phyloP scores from a whole-genome alignment of 2,888 invertebrate genomes.

The Epsilonema sp. region DNA sequence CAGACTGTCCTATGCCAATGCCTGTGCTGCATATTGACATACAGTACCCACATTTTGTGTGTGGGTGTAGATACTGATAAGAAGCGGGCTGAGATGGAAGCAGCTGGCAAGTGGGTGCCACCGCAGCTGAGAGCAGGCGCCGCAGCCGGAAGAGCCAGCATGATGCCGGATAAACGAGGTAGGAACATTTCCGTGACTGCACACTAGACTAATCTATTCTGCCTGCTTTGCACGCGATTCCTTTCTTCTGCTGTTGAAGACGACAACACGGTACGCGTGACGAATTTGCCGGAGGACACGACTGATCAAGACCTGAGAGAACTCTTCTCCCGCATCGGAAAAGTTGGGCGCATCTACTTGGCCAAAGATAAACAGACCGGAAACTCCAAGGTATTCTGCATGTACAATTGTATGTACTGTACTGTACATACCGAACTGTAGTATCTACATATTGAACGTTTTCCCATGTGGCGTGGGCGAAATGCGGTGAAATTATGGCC shows the following conservation, averaged over 20 bases:
- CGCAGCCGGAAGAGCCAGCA: neutral
- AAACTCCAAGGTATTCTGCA: slow-evolving; percentile 34
- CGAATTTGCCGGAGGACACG: slow-evolving; percentile 87
- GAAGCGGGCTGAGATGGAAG: slow-evolving; percentile 4
- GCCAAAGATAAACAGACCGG: slow-evolving; percentile 58
- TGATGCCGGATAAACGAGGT: slow-evolving; percentile 38
- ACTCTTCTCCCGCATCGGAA: slow-evolving; percentile 73
- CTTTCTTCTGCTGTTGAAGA: slow-evolving; percentile 12
- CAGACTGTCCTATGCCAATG: too few species aligned
- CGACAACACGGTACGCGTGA: slow-evolving; percentile 72
- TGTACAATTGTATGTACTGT: neutral
- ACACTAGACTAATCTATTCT: too few species aligned
- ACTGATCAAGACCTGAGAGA: slow-evolving; percentile 79
- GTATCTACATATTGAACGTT: slow-evolving; percentile 1
- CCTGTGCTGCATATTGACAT: too few species aligned
- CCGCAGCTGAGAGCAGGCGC: neutral
- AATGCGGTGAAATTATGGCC: too few species aligned
- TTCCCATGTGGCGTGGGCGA: too few species aligned
- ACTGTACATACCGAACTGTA: neutral
- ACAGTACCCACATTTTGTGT: too few species aligned
- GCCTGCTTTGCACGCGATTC: neutral
- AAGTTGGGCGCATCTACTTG: slow-evolving; percentile 54
- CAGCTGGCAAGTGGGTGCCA: neutral
- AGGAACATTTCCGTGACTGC: too few species aligned
- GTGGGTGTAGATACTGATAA: too few species aligned